These are phyloP conservation scores for Drosophila longiperda DNA, from an alignment of 2,888 invertebrate species.

Conservation along the genomic window DNA sequence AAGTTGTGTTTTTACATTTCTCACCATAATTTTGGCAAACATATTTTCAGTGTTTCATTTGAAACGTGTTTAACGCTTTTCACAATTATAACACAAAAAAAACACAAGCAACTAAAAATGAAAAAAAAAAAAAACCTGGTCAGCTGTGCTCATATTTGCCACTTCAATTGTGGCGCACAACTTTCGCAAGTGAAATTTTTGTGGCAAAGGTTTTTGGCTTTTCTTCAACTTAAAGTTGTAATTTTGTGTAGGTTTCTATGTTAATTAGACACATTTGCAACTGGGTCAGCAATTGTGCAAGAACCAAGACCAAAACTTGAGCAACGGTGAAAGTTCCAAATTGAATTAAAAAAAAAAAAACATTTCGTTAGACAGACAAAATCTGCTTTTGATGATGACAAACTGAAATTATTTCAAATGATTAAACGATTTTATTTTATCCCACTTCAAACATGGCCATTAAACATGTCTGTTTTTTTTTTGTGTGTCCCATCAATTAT, in stretches of 20 bases:
- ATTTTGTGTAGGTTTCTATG: constrained; percentile 40
- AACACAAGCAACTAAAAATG: neutral
- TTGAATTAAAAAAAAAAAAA: neutral
- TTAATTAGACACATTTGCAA: constrained; percentile 42
- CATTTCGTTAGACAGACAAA: neutral
- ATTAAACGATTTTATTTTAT: neutral
- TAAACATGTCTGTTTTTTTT: neutral
- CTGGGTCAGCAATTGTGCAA: constrained; percentile 11
- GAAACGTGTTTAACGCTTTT: constrained; percentile 67
- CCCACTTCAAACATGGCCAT: neutral
- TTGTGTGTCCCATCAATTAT: neutral
- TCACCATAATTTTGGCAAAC: constrained; percentile 66
- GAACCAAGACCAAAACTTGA: neutral
- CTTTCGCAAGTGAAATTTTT: constrained; percentile 75
- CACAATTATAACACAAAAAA: constrained; percentile 28
- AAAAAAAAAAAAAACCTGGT: constrained; percentile 30
- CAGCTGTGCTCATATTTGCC: constrained; percentile 43
- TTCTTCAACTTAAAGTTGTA: constrained; percentile 24
- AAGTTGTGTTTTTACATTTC: constrained; percentile 46
- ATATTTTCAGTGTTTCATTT: constrained; percentile 56
- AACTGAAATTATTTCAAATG: neutral
- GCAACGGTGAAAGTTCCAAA: neutral
- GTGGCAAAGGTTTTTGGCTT: constrained; percentile 38
- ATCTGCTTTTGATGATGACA: neutral
- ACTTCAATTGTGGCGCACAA: constrained; percentile 57